phyloP scores from a whole-genome alignment of 2,888 invertebrate genomes.

The Drosophila helvetica region DNA sequence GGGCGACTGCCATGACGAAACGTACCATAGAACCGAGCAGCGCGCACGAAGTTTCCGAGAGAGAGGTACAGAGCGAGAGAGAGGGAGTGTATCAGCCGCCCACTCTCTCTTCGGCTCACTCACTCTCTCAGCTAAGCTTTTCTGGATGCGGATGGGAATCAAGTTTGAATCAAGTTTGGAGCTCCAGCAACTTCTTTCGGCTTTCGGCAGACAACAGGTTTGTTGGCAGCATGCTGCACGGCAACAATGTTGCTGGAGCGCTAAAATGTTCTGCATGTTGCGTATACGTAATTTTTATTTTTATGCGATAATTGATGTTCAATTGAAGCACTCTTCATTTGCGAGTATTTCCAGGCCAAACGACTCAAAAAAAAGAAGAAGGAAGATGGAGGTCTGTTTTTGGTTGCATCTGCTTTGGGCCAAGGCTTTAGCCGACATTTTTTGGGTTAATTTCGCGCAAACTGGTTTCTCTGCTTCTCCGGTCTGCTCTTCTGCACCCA shows the following conservation, averaged over 20 bases:
- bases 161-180: conserved; percentile 4
- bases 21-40: conserved; percentile 46
- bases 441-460: conserved; percentile 61
- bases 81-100: not conserved
- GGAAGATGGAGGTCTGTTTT: not conserved
- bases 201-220: conserved; percentile 34
- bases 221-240: conserved; percentile 49
- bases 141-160: not conserved
- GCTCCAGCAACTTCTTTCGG: conserved; percentile 2
- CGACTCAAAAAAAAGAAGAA: conserved; percentile 9
- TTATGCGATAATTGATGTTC: conserved; percentile 32
- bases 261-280: conserved; percentile 1
- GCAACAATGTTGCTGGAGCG: not conserved
- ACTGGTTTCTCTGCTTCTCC: conserved; percentile 52
- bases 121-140: conserved; percentile 41
- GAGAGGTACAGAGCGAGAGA: conserved; percentile 17
- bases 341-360: conserved; percentile 12
- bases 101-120: conserved; percentile 38
- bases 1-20: conserved; percentile 47
- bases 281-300: conserved; percentile 60
- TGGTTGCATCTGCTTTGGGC: conserved; percentile 40
- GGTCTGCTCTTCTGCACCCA: conserved; percentile 17
- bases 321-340: conserved; percentile 30
- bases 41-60: conserved; percentile 52
- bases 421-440: conserved; percentile 54